A percentile compares a stretch with the other conserved stretches of the same genome.
These are phyloP conservation scores for Electrona antarctica DNA, from an alignment of 2,113 vertebrate genomes.

Conservation along the genomic window DNA sequence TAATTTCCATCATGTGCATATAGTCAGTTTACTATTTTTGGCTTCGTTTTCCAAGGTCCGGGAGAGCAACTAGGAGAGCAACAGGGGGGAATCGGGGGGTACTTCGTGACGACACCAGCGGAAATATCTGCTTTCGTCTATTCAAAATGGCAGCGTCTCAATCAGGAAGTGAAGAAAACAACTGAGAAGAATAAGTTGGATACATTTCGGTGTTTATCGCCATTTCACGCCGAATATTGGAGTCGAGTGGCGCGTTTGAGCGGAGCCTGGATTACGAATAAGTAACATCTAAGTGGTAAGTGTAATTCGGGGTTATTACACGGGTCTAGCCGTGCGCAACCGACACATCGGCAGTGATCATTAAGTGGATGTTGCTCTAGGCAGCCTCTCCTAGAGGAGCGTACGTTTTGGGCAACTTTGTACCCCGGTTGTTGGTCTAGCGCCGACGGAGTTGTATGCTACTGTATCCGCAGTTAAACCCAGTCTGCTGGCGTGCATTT, in stretches of 20 bases:
- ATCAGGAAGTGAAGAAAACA: conserved; percentile 78
- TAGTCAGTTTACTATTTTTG: conserved; percentile 32
- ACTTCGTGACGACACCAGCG: conserved; percentile 71
- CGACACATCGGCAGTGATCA: conserved; percentile 65
- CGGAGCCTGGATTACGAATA: conserved; percentile 44
- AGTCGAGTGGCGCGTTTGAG: conserved; percentile 1
- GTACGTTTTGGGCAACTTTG: conserved; percentile 43
- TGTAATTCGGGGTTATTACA: conserved; percentile 41
- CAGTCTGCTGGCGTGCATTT: too few species aligned
- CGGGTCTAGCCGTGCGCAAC: conserved; percentile 12
- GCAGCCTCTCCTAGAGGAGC: conserved; percentile 65
- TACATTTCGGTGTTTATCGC: conserved; percentile 48
- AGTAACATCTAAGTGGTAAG: conserved; percentile 53
- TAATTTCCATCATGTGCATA: too few species aligned
- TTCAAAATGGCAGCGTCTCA: conserved; percentile 82
- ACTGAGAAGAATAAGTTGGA: conserved; percentile 72
- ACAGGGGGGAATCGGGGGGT: conserved; percentile 9
- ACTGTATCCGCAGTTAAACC: too few species aligned
- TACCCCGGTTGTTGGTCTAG: conserved; percentile 30
- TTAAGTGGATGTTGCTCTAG: conserved; percentile 47
- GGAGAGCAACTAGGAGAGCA: conserved; percentile 4
- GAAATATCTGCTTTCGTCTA: conserved; percentile 74
- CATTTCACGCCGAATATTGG: conserved; percentile 46
- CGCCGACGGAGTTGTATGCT: too few species aligned
- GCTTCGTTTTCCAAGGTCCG: not conserved